Conservation (phyloP, 2,113 vertebrate species). For the Lamprotornis superbus region DNA sequence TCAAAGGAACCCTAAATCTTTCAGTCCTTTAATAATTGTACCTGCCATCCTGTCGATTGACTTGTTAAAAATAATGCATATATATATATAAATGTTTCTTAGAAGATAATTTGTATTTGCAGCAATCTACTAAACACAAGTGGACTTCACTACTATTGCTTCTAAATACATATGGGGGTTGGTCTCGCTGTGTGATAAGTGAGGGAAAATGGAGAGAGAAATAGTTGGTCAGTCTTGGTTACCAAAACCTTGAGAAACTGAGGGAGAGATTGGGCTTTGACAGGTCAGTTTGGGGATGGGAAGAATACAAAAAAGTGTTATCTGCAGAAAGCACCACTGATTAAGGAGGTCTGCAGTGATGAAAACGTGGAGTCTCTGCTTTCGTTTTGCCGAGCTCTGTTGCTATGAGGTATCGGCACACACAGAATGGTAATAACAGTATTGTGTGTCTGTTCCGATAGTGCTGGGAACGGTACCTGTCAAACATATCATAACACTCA, state of each 20-base stretch:
- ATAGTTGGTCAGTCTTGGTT: background rate
- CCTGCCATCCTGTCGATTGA: background rate
- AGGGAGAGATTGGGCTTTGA: background rate
- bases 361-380: background rate
- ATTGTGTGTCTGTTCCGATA: constrained; percentile 15
- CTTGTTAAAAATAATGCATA: background rate
- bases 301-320: background rate
- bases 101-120: background rate
- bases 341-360: background rate
- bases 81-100: background rate
- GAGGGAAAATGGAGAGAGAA: background rate
- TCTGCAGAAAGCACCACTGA: background rate
- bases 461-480: constrained; percentile 20
- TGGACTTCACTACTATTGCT: background rate
- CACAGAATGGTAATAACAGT: background rate
- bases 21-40: constrained; percentile 2
- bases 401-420: background rate
- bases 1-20: constrained; percentile 30
- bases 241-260: background rate
- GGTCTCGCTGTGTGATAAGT: background rate
- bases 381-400: background rate
- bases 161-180: constrained; percentile 65
- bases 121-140: background rate
- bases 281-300: background rate
- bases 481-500: constrained; percentile 20